Base-by-base conservation (phyloP, 2,888 invertebrate genomes). In the Fissipunctia ypsillon region DNA sequence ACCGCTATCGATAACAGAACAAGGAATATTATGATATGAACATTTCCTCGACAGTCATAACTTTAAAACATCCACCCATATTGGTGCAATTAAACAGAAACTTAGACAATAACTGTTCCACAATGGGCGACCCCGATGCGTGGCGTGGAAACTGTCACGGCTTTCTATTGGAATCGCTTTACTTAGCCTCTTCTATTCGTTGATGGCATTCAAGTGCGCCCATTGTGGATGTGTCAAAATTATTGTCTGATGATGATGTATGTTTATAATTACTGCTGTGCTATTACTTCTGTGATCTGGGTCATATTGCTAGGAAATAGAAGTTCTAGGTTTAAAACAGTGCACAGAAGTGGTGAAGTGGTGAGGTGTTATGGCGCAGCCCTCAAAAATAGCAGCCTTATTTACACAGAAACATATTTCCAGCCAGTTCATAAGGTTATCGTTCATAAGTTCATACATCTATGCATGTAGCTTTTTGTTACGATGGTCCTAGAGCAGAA, bases 121-220 rank as follows among this genome's bases (percentile, higher is more conserved):
- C 94, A 95, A 94, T 94, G 84, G 90, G 63, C 91, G 95, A 94
- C 95, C 95, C 89, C 94, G 90, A 93, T 93, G 90, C 61, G 59
- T 91, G 91, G 90, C 94, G 95, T 95, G 95, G 95, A 95, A 96
- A 96, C 95, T 92, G 91, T 95, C 93, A 95, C 95, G 89, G 92
- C 95, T 95, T 95, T 95, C 95, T 94, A 94, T 91, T 91, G 90
- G 91, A 92, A 93, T 94, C 91, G 89, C 90, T 89, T 89, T 88
- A 90, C 84, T 89, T 91, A 88, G 90, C 89, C 86, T 89, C 89
- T 90, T 89, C 83, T 87, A 80, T 88, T 88, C 89, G 82, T 77
- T 74, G 86, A 76, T 76, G 83, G 85, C 76, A 84, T 80, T 87
- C 80, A 76, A 82, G 80, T 80, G 82, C 84, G 81, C 78, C 73